A percentile compares a stretch with the other conserved stretches of the same genome.
Evolutionary conservation across 2,797 vertebrate genomes (phyloP).

Genomic region (Mastacembelus armatus): DNA sequence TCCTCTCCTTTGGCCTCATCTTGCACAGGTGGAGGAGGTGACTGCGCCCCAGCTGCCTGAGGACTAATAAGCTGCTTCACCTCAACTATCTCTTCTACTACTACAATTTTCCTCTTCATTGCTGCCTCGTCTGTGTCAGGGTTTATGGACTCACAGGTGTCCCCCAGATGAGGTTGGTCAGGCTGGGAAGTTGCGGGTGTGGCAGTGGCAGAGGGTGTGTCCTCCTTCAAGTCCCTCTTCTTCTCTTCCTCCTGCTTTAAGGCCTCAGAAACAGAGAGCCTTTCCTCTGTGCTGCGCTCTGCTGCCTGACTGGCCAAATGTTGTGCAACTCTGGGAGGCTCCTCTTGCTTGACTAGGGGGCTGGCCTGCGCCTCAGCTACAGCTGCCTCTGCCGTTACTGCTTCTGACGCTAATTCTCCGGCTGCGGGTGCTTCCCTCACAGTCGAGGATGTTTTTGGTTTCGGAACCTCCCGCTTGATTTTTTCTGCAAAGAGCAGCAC

Average conservation of each 20-base stretch:
- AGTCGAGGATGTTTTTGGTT: conserved; percentile 84
- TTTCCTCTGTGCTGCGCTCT: conserved; percentile 77
- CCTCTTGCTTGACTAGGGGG: conserved; percentile 78
- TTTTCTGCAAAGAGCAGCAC: conserved; percentile 73
- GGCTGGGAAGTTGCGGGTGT: conserved; percentile 58
- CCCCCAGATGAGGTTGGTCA: conserved; percentile 59
- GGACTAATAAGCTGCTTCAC: conserved; percentile 80
- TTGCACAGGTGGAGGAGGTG: conserved; percentile 57
- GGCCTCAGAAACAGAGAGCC: conserved; percentile 69
- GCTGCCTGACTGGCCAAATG: conserved; percentile 75
- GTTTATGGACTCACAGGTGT: conserved; percentile 51
- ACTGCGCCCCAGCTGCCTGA: conserved; percentile 55
- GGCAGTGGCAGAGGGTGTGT: conserved; percentile 74
- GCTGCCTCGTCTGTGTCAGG: conserved; percentile 71
- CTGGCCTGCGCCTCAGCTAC: conserved; percentile 72
- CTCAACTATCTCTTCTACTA: conserved; percentile 87
- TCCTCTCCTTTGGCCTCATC: conserved; percentile 69
- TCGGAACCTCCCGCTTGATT: conserved; percentile 84
- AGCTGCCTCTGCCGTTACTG: conserved; percentile 72
- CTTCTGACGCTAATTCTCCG: conserved; percentile 81
- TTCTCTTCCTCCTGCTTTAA: conserved; percentile 62
- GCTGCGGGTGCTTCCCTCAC: conserved; percentile 76
- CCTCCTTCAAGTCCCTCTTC: conserved; percentile 66
- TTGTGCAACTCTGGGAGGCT: conserved; percentile 86
- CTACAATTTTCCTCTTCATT: conserved; percentile 87